phyloP scores from a whole-genome alignment of 1,140 invertebrate genomes.

The Choristoneura fumiferana region DNA sequence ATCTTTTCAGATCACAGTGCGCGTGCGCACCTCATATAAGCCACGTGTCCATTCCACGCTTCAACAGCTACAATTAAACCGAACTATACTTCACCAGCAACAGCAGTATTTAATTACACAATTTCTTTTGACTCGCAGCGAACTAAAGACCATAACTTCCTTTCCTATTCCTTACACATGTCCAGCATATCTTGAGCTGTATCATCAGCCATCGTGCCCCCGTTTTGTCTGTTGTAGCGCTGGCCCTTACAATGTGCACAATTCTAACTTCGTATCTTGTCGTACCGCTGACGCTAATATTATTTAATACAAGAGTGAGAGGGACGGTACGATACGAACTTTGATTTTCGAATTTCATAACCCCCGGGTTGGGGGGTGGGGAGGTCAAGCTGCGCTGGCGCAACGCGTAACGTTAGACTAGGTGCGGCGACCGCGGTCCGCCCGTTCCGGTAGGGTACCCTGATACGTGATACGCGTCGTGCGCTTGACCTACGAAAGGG shows the following conservation, averaged over 20 bases:
- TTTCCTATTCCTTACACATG: not conserved
- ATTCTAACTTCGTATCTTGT: no score
- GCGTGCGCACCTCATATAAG: no score
- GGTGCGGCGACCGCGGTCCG: constrained; percentile 41
- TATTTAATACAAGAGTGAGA: no score
- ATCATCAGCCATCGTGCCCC: no score
- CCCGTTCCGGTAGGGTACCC: constrained; percentile 56
- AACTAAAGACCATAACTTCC: not conserved
- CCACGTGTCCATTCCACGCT: no score
- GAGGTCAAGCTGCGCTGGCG: constrained; percentile 27
- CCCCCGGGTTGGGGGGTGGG: not conserved
- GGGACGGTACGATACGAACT: no score
- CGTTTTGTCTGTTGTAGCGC: no score
- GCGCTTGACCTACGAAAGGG: constrained; percentile 45
- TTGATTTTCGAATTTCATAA: no score
- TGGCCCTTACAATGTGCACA: no score
- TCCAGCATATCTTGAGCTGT: not conserved
- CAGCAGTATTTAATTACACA: not conserved
- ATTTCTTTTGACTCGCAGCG: not conserved
- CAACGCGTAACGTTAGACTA: constrained; percentile 39
- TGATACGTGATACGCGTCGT: constrained; percentile 50
- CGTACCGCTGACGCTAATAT: no score
- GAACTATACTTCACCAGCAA: not conserved
- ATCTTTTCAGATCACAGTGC: no score
- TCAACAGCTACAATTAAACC: not conserved